phyloP scores from a whole-genome alignment of 2,888 invertebrate genomes.

The Loripinus fragilis region DNA sequence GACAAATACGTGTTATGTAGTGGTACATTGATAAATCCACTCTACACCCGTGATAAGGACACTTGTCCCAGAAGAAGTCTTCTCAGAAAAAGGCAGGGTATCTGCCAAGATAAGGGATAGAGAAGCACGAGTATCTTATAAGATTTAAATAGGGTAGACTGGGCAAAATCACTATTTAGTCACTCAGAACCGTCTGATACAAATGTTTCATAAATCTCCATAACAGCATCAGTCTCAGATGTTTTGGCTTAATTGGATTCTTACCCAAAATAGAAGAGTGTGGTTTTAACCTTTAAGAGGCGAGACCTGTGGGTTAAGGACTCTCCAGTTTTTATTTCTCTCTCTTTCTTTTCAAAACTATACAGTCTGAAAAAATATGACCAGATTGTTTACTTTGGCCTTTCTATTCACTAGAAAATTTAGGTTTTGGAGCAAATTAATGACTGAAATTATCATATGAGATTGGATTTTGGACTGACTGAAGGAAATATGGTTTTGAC shows the following conservation, averaged over 20 bases:
- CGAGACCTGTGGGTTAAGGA: too few species aligned
- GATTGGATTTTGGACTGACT: too few species aligned
- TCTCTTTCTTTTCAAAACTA: background rate
- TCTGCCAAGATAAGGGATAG: too few species aligned
- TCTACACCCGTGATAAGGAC: background rate
- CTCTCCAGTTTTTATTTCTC: background rate
- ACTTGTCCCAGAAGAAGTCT: too few species aligned
- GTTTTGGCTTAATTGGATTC: background rate
- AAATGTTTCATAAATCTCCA: too few species aligned
- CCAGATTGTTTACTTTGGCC: background rate
- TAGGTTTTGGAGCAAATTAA: too few species aligned
- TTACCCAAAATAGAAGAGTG: background rate
- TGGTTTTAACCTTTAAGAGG: background rate
- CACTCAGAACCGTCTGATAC: background rate
- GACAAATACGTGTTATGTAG: background rate
- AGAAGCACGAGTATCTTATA: too few species aligned
- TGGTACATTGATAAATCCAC: background rate
- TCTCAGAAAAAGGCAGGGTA: too few species aligned
- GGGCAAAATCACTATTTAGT: background rate
- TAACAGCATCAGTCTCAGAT: too few species aligned
- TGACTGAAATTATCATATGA: too few species aligned
- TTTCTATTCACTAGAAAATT: background rate
- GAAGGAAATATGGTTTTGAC: too few species aligned
- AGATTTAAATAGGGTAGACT: too few species aligned
- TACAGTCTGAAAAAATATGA: background rate